These are phyloP conservation scores for Sphaeramia orbicularis DNA, from an alignment of 2,797 vertebrate genomes.

Conservation along the genomic window DNA sequence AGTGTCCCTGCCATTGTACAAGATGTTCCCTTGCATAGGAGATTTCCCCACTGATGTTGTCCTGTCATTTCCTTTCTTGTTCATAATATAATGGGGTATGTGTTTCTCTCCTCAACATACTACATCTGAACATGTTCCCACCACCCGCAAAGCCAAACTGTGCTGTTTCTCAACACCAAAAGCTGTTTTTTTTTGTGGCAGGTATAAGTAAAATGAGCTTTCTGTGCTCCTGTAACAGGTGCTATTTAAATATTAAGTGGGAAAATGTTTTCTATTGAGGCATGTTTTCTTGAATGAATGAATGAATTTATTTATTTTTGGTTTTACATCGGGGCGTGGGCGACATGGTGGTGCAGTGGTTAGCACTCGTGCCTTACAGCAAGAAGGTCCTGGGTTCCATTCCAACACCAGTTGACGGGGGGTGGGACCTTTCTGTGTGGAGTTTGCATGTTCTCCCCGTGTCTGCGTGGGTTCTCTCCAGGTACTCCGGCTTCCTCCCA, in stretches of 20 bases:
- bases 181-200: constrained; percentile 55
- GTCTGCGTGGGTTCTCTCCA: too few species aligned
- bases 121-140: constrained; percentile 40
- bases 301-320: too few species aligned
- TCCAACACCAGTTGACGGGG: too few species aligned
- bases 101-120: constrained; percentile 44
- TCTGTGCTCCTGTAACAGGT: constrained; percentile 48
- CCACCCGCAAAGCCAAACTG: constrained; percentile 58
- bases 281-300: too few species aligned
- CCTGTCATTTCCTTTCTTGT: constrained; percentile 61
- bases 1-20: constrained; percentile 49
- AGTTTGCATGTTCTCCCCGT: too few species aligned
- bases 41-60: constrained; percentile 60
- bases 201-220: constrained; percentile 41
- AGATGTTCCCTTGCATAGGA: constrained; percentile 67
- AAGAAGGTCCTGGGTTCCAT: too few species aligned
- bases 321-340: too few species aligned
- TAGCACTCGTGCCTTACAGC: too few species aligned
- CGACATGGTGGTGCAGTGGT: too few species aligned
- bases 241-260: constrained; percentile 62
- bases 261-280: constrained; percentile 30
- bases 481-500: too few species aligned
- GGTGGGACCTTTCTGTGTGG: too few species aligned
- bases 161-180: constrained; percentile 67
- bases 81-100: constrained; percentile 46